These are phyloP conservation scores for Vulpes lagopus DNA, from an alignment of 2,113 vertebrate genomes.

Conservation along the genomic window DNA sequence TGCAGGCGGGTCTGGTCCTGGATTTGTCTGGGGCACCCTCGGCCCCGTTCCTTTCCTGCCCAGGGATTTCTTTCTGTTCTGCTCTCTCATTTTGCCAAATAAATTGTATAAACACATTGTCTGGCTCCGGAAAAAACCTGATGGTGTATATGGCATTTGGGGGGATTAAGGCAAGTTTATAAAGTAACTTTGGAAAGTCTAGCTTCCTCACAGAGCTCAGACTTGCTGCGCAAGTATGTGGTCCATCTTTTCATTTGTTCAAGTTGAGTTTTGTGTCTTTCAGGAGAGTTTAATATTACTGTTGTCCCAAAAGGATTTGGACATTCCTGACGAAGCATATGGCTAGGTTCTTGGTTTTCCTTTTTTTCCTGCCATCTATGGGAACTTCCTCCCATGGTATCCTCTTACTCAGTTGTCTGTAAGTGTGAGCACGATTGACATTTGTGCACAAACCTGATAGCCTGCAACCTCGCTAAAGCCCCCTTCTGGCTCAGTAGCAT, in stretches of 20 bases:
- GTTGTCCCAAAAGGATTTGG: background rate
- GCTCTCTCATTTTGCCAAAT: background rate
- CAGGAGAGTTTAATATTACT: background rate
- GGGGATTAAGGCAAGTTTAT: background rate
- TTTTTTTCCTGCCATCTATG: accelerated
- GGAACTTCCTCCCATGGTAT: background rate
- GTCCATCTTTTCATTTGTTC: background rate
- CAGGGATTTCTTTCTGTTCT: background rate
- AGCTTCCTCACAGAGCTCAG: accelerated
- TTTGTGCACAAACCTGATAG: accelerated
- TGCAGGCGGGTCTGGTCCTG: background rate
- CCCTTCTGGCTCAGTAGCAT: no score
- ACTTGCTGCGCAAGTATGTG: accelerated
- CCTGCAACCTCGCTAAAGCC: background rate
- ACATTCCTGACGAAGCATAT: no score
- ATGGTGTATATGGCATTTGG: no score
- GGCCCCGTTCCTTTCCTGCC: no score
- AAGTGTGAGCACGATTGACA: accelerated
- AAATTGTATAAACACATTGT: background rate
- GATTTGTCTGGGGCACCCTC: background rate
- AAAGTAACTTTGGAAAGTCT: background rate
- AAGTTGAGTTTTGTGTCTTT: background rate
- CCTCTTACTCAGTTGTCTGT: background rate
- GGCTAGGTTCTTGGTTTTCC: no score
- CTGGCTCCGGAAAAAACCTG: no score